Evolutionary conservation across 2,797 vertebrate species (phyloP), one percentile per base, ranked within the genome.

Genomic region (Sebastes alutus): DNA sequence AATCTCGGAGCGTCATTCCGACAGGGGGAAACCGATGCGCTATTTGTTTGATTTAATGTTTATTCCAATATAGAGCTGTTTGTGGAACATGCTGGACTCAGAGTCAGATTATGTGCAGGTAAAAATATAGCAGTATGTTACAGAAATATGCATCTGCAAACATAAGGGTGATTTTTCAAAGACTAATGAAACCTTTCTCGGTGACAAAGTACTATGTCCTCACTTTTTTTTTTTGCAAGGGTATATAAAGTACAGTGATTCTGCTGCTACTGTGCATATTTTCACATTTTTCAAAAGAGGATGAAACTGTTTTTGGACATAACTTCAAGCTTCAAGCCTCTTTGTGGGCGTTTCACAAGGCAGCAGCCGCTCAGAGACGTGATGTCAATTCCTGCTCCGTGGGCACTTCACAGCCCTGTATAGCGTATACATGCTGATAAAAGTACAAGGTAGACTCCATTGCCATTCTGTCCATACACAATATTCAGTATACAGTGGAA

Each of bases 41-140:
- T 30, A 72, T 86, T 86, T 87, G 78, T 87, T 83, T 27, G 23
- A 67, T 85, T 85, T 73, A 77, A 75, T 88, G 82, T 86, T 78
- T 55, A 73, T 81, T 91, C 70, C 77, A 72, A 67, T 80, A 69
- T 67, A 46, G 67, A 64, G 59, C 42, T 82, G 87, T 88, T 90
- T 88, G 78, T 78, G 58, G 81, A 90, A 84, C 79, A 69, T 81
- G 88, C 82, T 83, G 72, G 71, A 84, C 81, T 74, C 38, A 33
- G 81, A 78, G 72, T 78, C 56, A 42, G 79, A 85, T 88, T 87
- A 81, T 71, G 64, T 83, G 49, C 76, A 63, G 75, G 49, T 35
- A 29, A 56, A 74, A 23, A 66, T 77, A 29, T 38, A 72, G 63
- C 5, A 62, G 52, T 29, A 38, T 4, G 1, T 20, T 30, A 11